A percentile compares a stretch with the other conserved stretches of the same genome.
phyloP scores from a whole-genome alignment of 2,113 vertebrate species.

The Tichodroma muraria region DNA sequence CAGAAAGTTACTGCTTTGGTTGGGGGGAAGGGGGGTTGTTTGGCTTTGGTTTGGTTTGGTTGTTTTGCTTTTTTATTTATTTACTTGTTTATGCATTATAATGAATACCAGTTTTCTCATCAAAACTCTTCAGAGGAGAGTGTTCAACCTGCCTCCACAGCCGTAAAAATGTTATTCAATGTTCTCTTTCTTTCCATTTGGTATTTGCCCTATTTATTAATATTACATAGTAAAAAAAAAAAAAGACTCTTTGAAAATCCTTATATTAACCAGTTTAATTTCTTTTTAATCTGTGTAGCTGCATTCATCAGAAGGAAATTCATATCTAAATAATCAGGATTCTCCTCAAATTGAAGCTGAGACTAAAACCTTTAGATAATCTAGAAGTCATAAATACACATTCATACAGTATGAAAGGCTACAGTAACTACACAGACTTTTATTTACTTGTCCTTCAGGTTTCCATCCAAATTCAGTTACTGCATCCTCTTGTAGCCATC shows the following conservation, averaged over 20 bases:
- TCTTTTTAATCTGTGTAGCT: neutral
- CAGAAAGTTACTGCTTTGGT: neutral
- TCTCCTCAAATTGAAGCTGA: neutral
- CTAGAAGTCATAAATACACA: neutral
- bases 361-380: neutral
- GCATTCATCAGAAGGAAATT: neutral
- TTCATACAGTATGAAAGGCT: neutral
- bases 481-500: neutral
- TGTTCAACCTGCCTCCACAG: neutral
- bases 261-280: neutral
- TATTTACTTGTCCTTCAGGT: neutral
- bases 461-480: neutral
- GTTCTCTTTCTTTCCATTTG: neutral
- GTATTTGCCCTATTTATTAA: neutral
- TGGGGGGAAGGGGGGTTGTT: rapidly evolving
- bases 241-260: neutral
- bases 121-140: neutral
- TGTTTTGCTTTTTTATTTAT: neutral
- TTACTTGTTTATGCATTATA: neutral
- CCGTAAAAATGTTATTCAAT: neutral
- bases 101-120: neutral
- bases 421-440: neutral
- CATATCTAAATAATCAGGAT: neutral
- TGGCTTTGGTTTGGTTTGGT: too few species aligned
- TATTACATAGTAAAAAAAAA: neutral